Evolutionary conservation across 2,888 invertebrate species (phyloP).

Genomic region (Notodonta dromedarius): DNA sequence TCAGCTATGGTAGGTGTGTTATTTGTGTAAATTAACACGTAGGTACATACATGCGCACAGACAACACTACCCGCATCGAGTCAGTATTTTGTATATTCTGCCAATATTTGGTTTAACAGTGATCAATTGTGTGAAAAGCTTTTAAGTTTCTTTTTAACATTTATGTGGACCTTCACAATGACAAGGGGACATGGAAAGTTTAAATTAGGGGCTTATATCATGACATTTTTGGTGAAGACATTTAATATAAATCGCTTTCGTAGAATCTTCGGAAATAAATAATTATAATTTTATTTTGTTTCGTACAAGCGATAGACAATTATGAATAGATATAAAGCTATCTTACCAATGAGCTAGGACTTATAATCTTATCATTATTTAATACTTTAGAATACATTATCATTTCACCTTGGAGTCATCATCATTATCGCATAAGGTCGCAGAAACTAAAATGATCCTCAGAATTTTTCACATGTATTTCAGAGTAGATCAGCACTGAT

Average conservation of each 20-base stretch:
- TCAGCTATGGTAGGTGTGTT: not conserved
- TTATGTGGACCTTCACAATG: conserved; percentile 15
- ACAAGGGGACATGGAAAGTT: conserved; percentile 18
- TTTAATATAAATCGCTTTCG: not conserved
- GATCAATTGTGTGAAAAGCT: conserved; percentile 27
- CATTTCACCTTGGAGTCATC: too few species aligned
- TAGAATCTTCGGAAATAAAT: not conserved
- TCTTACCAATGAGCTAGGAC: too few species aligned
- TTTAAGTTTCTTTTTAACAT: conserved; percentile 13
- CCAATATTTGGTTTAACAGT: conserved; percentile 39
- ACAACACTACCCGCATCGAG: conserved; percentile 27
- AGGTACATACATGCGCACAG: conserved; percentile 4
- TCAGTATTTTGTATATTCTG: conserved; percentile 36
- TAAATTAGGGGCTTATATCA: conserved; percentile 16
- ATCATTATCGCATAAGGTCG: too few species aligned
- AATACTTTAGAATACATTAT: too few species aligned
- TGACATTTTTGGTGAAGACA: conserved; percentile 2
- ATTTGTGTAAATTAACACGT: conserved; percentile 1
- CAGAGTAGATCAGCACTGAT: too few species aligned
- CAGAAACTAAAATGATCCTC: too few species aligned
- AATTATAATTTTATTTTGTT: too few species aligned
- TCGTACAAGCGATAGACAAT: too few species aligned
- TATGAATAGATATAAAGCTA: too few species aligned
- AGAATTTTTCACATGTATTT: too few species aligned
- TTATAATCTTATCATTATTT: too few species aligned